Base-by-base conservation (phyloP, 2,888 invertebrate genomes). In the Caenorhabditis afra region DNA sequence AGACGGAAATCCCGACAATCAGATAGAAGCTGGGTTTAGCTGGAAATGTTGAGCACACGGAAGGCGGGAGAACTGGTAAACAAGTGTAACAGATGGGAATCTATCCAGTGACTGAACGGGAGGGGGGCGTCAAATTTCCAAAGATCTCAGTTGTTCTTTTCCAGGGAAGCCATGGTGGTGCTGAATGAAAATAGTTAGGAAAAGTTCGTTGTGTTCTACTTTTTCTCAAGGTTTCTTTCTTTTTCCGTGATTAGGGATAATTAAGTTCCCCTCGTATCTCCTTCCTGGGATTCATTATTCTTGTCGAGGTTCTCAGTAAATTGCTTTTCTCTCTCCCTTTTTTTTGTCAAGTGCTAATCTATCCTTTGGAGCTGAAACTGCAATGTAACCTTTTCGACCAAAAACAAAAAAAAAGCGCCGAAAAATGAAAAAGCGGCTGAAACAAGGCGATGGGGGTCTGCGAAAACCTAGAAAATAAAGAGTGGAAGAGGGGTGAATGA, bases 1-100 rank as follows among this genome's bases (percentile, higher is more conserved):
- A 29, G 37, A 61, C 35, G 39, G 20, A 52, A 11, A 52, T 62
- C 10, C 52, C 16, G 11, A 11, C 14, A 41, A 41, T 41, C 52
- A 41, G 39, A 57, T 10, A 14, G 16, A 18, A 37, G 57, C 16
- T 39, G 35, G 12, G 41, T 41, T 41, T 18, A 49, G 22, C n/a
- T 29, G 16, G 11, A 37, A 37, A 37, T 37, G 49, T 37, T 14
- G 11, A 41, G 14, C 41, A 41, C 41, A 41, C 29, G 29, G 29
- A 29, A 29, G 29, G 29, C 29, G 3, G 29, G 29, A 5, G 7
- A 29, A 29, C 29, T 29, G 29, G 29, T 29, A 29, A 29, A 29
- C 29, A 29, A 29, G 29, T 5, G 29, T 29, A 29, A 29, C 29
- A 29, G 7, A 29, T 29, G 29, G 29, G 7, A 29, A 29, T 29